A percentile compares a stretch with the other conserved stretches of the same genome.
phyloP scores from a whole-genome alignment of 2,797 vertebrate genomes.

The Myotis pilosus region DNA sequence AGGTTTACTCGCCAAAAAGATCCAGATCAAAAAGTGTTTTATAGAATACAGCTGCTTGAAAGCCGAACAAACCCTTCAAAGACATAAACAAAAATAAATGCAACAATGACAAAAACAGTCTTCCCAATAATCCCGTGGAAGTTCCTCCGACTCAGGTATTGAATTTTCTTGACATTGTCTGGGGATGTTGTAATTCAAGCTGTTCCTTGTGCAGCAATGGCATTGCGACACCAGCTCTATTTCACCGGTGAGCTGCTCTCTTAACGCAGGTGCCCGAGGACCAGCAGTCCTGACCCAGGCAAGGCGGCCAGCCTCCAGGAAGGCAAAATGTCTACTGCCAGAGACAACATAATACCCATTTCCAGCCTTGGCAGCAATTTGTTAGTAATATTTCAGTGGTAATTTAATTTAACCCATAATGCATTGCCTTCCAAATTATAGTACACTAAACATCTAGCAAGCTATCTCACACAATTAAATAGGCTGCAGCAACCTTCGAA shows the following conservation, averaged over 20 bases:
- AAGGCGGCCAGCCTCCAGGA: not conserved
- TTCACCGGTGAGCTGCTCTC: not conserved
- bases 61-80: not conserved
- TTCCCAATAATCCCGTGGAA: not conserved
- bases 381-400: not conserved
- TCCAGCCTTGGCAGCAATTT: not conserved
- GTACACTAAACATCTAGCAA: not conserved
- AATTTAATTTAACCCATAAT: constrained; percentile 32
- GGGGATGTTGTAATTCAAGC: not conserved
- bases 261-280: not conserved
- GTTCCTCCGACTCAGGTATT: not conserved
- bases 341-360: not conserved
- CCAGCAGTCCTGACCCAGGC: not conserved
- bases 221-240: not conserved
- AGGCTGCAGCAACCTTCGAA: not conserved
- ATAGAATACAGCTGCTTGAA: not conserved
- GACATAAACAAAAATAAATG: constrained; percentile 1
- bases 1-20: not conserved
- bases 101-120: not conserved
- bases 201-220: not conserved
- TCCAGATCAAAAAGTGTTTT: not conserved
- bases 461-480: not conserved
- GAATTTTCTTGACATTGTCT: not conserved
- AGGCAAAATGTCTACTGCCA: not conserved
- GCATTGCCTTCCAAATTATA: constrained; percentile 33